Evolutionary conservation across 2,113 vertebrate species (phyloP), one percentile per base, ranked within the genome.

Genomic region (Myrmecobius fasciatus): DNA sequence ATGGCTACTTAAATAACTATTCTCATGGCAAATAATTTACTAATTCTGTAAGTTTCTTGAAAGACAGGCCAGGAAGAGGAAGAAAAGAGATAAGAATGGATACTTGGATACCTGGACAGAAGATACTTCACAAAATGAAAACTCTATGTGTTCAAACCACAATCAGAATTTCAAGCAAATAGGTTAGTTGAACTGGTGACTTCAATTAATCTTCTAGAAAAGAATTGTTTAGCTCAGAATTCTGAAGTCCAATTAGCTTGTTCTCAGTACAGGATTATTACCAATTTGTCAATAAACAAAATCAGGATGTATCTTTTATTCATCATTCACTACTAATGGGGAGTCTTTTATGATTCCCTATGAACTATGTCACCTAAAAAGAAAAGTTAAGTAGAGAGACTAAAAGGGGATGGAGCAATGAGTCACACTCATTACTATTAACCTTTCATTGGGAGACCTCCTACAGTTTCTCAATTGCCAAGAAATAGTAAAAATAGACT

Each of bases 401-500:
- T 47, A 48, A 49, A 92, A 90, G 91, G 53, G 31, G 26, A 75
- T 20, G 9, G 48, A 20, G 53, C 54, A 91, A 31, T 49, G 94
- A 96, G 47, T 90, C 25, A 90, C 12, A 94, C 25, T 20, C n/a
- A 28, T 22, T 52, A 92, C 43, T 93, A 54, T 56, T 93, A 83
- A 96, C 49, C 90, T 96, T 94, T 94, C 52, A 91, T 94, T 89
- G 89, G 94, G 93, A 91, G 52, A 9, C 53, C 47, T 97, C 48
- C 52, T 7, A 46, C 52, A 12, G 3, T 90, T 91, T 94, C 91
- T 89, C 20, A 56, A 90, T 46, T 93, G 90, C 95, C 91, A 91
- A 94, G 95, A 90, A 31, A 6, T 52, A 90, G 89, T 92, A 91
- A 96, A 96, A 92, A 90, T 43, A 95, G 67, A 25, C 92, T 54